Conservation (phyloP, 2,888 invertebrate genomes). For the Dynastes maya region DNA sequence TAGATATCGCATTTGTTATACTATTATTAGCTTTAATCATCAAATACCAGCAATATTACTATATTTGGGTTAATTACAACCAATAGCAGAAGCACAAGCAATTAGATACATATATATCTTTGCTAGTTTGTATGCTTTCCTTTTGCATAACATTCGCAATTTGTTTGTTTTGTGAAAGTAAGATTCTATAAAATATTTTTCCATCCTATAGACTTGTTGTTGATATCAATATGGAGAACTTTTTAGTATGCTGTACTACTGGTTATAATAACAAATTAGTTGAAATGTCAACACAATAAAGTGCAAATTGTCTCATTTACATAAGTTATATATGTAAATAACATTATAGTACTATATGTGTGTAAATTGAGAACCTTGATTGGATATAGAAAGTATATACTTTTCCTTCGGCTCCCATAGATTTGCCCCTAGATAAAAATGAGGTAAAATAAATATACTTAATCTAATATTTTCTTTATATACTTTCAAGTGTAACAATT, state of each 20-base stretch:
- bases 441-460: neutral
- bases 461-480: no score
- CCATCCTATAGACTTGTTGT: neutral
- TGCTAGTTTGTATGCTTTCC: neutral
- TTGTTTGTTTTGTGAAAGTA: constrained; percentile 12
- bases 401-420: constrained; percentile 8
- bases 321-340: constrained; percentile 13
- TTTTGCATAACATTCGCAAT: neutral
- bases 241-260: neutral
- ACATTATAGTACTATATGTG: no score
- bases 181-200: neutral
- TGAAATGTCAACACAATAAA: constrained; percentile 36
- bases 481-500: neutral
- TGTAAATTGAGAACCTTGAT: constrained; percentile 15
- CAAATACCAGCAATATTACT: neutral
- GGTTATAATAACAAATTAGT: constrained; percentile 27
- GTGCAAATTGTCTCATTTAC: constrained; percentile 34
- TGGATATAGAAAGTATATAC: constrained; percentile 14
- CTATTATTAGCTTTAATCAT: no score
- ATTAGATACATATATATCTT: neutral
- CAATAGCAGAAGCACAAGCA: neutral
- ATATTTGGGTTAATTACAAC: constrained; percentile 12
- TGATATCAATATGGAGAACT: neutral
- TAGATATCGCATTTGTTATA: no score
- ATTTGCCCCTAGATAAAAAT: neutral